A percentile compares a stretch with the other conserved stretches of the same genome.
phyloP scores from a whole-genome alignment of 2,113 vertebrate species.

The Chlamydotis undulata region DNA sequence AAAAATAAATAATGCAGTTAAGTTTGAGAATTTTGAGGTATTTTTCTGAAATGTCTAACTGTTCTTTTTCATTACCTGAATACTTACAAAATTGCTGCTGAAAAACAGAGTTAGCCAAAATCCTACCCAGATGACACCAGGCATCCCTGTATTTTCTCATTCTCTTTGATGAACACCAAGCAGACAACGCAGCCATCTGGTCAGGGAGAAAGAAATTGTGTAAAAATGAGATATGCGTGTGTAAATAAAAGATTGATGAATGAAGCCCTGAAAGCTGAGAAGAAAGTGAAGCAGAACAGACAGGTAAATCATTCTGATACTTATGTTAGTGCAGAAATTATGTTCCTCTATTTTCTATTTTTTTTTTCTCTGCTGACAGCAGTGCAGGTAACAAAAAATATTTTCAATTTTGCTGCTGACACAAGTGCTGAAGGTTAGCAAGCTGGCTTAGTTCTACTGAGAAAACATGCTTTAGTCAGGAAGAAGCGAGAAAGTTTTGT shows the following conservation, averaged over 20 bases:
- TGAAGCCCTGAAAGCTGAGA: constrained; percentile 73
- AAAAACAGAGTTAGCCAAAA: not conserved
- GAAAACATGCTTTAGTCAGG: constrained; percentile 32
- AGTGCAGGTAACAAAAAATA: constrained; percentile 71
- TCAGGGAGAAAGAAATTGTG: constrained; percentile 40
- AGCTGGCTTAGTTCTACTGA: constrained; percentile 46
- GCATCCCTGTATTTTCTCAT: not conserved
- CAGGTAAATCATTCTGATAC: constrained; percentile 78
- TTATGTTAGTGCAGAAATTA: constrained; percentile 77
- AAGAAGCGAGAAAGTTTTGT: not conserved
- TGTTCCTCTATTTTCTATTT: constrained; percentile 47
- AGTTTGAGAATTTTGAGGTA: not conserved
- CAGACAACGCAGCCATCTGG: constrained; percentile 59
- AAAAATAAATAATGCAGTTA: not conserved
- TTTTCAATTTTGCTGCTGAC: constrained; percentile 69
- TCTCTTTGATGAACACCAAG: constrained; percentile 53
- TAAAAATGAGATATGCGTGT: constrained; percentile 74
- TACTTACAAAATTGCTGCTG: not conserved
- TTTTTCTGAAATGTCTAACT: not conserved
- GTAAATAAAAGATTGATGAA: constrained; percentile 80
- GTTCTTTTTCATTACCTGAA: not conserved
- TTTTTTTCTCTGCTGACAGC: constrained; percentile 59
- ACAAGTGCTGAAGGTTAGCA: constrained; percentile 53
- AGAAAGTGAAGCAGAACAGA: constrained; percentile 72
- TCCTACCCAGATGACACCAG: constrained; percentile 12